phyloP scores from a whole-genome alignment of 2,797 vertebrate genomes.

The Poeciliopsis infans region DNA sequence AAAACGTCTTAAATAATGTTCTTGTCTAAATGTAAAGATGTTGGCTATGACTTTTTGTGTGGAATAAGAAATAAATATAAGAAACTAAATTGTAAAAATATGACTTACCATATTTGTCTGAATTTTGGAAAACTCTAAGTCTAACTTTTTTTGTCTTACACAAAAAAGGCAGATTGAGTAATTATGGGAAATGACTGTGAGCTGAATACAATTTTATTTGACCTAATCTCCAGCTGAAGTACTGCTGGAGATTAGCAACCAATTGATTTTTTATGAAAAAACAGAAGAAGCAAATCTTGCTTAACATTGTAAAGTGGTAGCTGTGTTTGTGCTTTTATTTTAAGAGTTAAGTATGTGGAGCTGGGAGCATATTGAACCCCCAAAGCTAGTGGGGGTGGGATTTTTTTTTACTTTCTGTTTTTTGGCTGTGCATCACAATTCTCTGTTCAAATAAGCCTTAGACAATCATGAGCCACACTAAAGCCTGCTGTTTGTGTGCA shows the following conservation, averaged over 20 bases:
- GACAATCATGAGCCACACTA: constrained; percentile 15
- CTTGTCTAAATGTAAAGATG: background rate
- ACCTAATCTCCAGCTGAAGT: background rate
- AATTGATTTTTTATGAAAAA: background rate
- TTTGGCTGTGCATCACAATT: background rate
- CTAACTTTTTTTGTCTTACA: background rate
- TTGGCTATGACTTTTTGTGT: background rate
- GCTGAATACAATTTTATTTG: background rate
- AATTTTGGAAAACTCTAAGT: background rate
- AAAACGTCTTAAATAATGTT: background rate
- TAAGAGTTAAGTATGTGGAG: background rate
- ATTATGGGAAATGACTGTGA: background rate
- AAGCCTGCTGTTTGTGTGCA: constrained; percentile 38
- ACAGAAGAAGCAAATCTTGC: background rate
- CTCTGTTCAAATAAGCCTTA: constrained; percentile 12
- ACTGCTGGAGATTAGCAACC: background rate
- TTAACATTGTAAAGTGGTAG: background rate
- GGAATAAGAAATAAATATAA: background rate
- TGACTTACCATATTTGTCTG: background rate
- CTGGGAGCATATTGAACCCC: background rate
- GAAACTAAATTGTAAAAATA: background rate
- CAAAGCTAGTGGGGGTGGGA: background rate
- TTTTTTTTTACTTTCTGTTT: background rate
- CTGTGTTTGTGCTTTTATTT: background rate
- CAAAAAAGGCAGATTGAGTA: background rate